A percentile compares a stretch with the other conserved stretches of the same genome.
These are phyloP conservation scores for Syngnathus scovelli DNA, from an alignment of 2,113 vertebrate genomes.

Conservation along the genomic window DNA sequence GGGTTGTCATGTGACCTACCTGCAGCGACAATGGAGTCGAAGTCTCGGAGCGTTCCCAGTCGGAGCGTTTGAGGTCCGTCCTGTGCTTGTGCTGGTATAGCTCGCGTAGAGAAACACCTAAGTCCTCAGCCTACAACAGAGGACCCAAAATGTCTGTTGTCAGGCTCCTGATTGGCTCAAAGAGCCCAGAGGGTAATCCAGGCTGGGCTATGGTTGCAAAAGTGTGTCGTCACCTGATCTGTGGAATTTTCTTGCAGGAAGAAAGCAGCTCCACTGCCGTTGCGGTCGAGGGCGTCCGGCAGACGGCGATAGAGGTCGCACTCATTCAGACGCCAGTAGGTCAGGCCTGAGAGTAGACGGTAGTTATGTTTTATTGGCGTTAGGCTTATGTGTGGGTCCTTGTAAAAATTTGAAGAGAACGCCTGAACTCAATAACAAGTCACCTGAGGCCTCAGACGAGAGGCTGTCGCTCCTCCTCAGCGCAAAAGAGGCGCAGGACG, in stretches of 20 bases:
- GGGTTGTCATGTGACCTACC: slow-evolving; percentile 66
- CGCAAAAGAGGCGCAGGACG: slow-evolving; percentile 66
- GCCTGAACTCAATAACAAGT: background rate
- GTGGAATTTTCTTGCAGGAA: slow-evolving; percentile 57
- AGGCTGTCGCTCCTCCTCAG: slow-evolving; percentile 78
- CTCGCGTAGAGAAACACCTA: slow-evolving; percentile 78
- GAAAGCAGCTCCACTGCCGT: slow-evolving; percentile 31
- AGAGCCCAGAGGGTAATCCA: background rate
- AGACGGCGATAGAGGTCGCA: slow-evolving; percentile 78
- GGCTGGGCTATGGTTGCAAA: background rate
- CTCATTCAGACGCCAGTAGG: slow-evolving; percentile 86
- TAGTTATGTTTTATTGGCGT: no score
- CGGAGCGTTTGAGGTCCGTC: slow-evolving; percentile 65
- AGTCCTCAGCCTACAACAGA: slow-evolving; percentile 47
- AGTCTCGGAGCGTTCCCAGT: slow-evolving; percentile 66
- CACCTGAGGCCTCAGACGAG: slow-evolving; percentile 86
- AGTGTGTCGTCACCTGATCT: slow-evolving; percentile 65
- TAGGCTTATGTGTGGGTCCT: background rate
- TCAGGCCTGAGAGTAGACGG: slow-evolving; percentile 70
- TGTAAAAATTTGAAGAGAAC: background rate
- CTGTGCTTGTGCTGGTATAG: slow-evolving; percentile 83
- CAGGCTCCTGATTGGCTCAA: background rate
- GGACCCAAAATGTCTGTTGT: background rate
- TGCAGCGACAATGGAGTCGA: slow-evolving; percentile 74
- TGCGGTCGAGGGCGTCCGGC: slow-evolving; percentile 76